These are phyloP conservation scores for Idaea biselata DNA, from an alignment of 2,888 invertebrate species.

Conservation along the genomic window DNA sequence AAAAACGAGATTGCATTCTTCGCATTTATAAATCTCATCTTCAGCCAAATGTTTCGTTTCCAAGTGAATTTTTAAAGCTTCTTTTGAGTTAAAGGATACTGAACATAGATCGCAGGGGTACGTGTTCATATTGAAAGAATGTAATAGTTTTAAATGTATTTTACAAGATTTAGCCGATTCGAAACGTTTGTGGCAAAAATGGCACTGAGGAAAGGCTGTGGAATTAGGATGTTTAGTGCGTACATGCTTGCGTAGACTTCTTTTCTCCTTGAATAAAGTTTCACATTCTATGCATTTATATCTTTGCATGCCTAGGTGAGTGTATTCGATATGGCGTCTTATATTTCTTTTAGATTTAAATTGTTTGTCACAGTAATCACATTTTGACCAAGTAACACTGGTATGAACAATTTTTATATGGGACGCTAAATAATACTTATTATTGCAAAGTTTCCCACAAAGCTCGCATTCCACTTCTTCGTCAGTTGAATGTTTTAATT, in stretches of 20 bases:
- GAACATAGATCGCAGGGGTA: conserved; percentile 63
- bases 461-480: conserved; percentile 52
- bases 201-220: conserved; percentile 58
- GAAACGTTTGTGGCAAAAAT: conserved; percentile 62
- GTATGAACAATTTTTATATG: conserved; percentile 65
- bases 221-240: conserved; percentile 63
- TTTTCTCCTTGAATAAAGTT: conserved; percentile 64
- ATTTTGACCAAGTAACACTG: conserved; percentile 52
- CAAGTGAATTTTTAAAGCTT: conserved; percentile 53
- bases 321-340: conserved; percentile 61
- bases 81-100: conserved; percentile 54
- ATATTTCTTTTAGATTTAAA: conserved; percentile 68
- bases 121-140: conserved; percentile 64
- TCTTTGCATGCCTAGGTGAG: conserved; percentile 62
- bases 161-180: conserved; percentile 70
- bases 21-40: conserved; percentile 65
- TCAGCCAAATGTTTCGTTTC: conserved; percentile 58
- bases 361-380: conserved; percentile 64
- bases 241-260: conserved; percentile 64
- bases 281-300: conserved; percentile 68
- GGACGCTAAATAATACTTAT: conserved; percentile 62
- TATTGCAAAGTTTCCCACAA: conserved; percentile 60
- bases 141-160: conserved; percentile 60
- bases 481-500: conserved; percentile 59
- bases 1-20: conserved; percentile 60